These are phyloP conservation scores for Gymnothorax javanicus DNA, from an alignment of 2,797 vertebrate species.

Conservation along the genomic window DNA sequence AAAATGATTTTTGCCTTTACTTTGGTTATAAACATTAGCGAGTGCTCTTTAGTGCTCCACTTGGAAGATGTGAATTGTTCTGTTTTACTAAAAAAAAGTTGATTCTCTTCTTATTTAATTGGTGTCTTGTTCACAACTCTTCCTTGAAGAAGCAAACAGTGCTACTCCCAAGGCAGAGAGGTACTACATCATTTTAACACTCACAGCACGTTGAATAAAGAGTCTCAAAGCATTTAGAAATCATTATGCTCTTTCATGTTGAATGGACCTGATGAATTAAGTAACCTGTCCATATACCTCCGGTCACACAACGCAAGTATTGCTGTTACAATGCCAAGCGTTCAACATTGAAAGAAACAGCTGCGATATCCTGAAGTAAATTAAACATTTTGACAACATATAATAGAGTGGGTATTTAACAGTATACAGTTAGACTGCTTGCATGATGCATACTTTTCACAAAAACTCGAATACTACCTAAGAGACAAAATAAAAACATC, in stretches of 20 bases:
- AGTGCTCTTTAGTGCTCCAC: not conserved
- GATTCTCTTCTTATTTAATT: not conserved
- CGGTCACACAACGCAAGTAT: not conserved
- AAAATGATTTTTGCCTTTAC: not conserved
- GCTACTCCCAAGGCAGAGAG: not conserved
- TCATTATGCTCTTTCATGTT: not conserved
- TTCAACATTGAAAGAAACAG: not conserved
- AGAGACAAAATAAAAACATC: slow-evolving; percentile 10
- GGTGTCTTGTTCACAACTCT: not conserved
- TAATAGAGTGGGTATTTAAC: slow-evolving; percentile 36
- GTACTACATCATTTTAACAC: no score
- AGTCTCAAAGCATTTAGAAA: not conserved
- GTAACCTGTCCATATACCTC: not conserved
- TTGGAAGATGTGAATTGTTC: not conserved
- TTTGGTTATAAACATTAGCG: not conserved
- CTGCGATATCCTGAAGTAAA: not conserved
- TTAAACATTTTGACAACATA: slow-evolving; percentile 18
- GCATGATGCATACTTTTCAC: slow-evolving; percentile 31
- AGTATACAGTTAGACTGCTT: slow-evolving; percentile 29
- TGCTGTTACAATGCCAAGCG: not conserved
- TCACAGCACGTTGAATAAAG: not conserved
- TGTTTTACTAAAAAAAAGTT: not conserved
- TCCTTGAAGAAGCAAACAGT: not conserved
- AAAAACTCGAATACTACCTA: slow-evolving; percentile 11
- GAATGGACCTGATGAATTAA: not conserved